Conservation (phyloP, 1,140 invertebrate genomes). For the Drosophila kepulauana region DNA sequence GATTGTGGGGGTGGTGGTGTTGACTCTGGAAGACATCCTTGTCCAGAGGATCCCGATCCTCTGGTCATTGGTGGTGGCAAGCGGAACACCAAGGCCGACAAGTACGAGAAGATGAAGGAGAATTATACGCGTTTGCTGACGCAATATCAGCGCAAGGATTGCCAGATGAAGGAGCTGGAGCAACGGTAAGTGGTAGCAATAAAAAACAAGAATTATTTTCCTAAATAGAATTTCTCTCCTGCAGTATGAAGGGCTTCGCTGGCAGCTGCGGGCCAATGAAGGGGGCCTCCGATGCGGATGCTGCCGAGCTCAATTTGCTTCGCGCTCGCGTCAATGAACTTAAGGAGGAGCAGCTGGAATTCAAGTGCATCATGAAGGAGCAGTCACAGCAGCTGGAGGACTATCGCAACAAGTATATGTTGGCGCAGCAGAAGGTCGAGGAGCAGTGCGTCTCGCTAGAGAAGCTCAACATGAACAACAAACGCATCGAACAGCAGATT, state of each 20-base stretch:
- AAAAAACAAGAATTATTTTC: background rate
- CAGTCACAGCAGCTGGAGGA: constrained; percentile 90
- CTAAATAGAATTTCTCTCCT: background rate
- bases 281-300: constrained; percentile 61
- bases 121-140: constrained; percentile 76
- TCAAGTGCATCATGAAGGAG: constrained; percentile 89
- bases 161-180: constrained; percentile 76
- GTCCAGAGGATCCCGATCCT: constrained; percentile 72
- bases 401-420: constrained; percentile 90
- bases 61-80: constrained; percentile 73
- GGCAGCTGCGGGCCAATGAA: constrained; percentile 41
- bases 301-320: constrained; percentile 72
- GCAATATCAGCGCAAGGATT: constrained; percentile 77
- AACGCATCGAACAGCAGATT: constrained; percentile 91
- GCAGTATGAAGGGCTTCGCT: constrained; percentile 70
- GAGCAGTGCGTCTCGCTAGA: constrained; percentile 90
- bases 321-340: constrained; percentile 72
- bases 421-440: constrained; percentile 91
- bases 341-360: constrained; percentile 86
- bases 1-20: background rate
- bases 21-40: constrained; percentile 29
- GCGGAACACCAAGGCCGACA: constrained; percentile 72
- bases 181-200: constrained; percentile 57
- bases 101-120: constrained; percentile 78
- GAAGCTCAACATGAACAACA: constrained; percentile 91